Conservation (phyloP, 1,140 invertebrate genomes). For the Cardiocondyla obscurior region DNA sequence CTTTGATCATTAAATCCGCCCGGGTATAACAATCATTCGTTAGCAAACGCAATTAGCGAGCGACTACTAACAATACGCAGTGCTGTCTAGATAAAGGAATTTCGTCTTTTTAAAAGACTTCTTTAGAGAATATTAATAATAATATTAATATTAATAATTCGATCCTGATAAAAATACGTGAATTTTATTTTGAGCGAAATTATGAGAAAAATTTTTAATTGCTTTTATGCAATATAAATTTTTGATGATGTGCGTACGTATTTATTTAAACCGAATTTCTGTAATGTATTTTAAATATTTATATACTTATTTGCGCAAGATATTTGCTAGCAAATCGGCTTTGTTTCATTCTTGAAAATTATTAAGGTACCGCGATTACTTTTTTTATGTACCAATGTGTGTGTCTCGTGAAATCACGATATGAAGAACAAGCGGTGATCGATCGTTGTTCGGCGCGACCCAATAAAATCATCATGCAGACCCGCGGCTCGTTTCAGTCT, state of each 20-base stretch:
- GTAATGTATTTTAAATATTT: background rate
- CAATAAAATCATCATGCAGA: conserved; percentile 35
- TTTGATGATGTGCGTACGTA: too few relatives aligned
- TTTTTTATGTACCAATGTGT: conserved; percentile 3
- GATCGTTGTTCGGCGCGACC: background rate
- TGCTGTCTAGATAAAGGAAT: background rate
- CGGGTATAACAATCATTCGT: background rate
- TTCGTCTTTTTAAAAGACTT: too few relatives aligned
- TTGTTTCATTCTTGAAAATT: background rate
- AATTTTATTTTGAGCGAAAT: background rate
- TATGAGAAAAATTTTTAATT: background rate
- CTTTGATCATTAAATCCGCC: conserved; percentile 18
- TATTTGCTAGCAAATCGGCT: background rate
- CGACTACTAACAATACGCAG: background rate
- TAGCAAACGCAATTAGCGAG: conserved; percentile 9
- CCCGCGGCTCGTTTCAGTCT: conserved; percentile 10
- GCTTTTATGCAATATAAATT: background rate
- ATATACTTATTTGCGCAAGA: background rate
- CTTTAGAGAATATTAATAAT: too few relatives aligned
- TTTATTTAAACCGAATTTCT: too few relatives aligned
- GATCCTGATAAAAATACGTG: too few relatives aligned
- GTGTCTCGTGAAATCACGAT: conserved; percentile 3
- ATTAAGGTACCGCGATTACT: background rate
- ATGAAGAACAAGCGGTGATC: background rate
- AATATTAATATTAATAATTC: too few relatives aligned